Base-by-base conservation (phyloP, 1,140 invertebrate species). In the Proctacanthus coquilletti region DNA sequence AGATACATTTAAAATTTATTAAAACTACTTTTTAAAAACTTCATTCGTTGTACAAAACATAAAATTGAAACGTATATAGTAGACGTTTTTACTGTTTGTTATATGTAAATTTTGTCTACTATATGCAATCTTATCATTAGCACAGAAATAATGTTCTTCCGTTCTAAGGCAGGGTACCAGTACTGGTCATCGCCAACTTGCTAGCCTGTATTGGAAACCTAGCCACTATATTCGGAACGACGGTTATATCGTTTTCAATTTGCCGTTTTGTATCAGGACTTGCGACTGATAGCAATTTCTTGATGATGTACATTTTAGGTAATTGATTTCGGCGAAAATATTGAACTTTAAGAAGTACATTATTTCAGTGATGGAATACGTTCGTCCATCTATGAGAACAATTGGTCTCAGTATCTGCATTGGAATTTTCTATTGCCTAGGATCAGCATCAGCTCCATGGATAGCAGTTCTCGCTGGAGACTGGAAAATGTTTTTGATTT, bases 281-380 rank as follows among this genome's bases (percentile, higher is more conserved):
- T 30, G 65, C 69, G 5, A 68, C 68, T 13, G 67, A 71, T 48
- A 62, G 56, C 21, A 66, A 65, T 45, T 71, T 70, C 43, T 61
- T 69, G 18, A 68, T 70, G 65, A 70, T 70, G 63, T 70, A 71
- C 44, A 70, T 71, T 39, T 62, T 71, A 38, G 63, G 66, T 68
- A 48, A 51, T 9, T 11, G 10, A 9, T 18, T 36, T 21, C n/a
- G n/a, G 20, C 11, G 5, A 32, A 31, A n/a, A 11, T 5, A 35
- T 4, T 13, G 3, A 3, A n/a, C n/a, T n/a, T 8, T n/a, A 25
- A 25, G n/a, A 25, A 34, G 19, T 2, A 13, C 18, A 9, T n/a
- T 20, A n/a, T 36, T 50, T 14, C 42, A 68, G 67, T 70, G 4
- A 60, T 69, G 63, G 68, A 70, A 48, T 72, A 72, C 45, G 53